Base-by-base conservation (phyloP, 2,113 vertebrate genomes). In the Coregonus clupeaformis region DNA sequence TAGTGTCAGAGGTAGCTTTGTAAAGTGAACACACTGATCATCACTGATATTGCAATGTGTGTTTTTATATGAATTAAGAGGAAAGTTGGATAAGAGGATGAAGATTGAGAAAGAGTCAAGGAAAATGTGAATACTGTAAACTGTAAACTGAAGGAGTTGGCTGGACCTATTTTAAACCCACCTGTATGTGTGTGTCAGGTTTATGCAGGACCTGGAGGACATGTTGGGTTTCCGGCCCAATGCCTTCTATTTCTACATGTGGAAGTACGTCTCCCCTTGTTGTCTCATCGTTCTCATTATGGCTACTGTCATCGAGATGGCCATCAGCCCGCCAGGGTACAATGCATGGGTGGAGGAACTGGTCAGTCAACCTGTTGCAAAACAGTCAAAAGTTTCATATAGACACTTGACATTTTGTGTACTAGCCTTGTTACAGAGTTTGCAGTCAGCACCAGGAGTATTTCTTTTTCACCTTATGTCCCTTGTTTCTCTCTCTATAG, bases 171-270 rank as follows among this genome's bases (percentile, higher is more conserved):
- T 20, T 59, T 22, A 11, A 60, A 60, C 5, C n/a, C n/a, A 24
- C 4, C 49, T 45, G 6, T 77, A n/a, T n/a, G 12, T 49, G 59
- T 16, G 64, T 45, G 1, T 74, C 92, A 99, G 98, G 89, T 99
- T 99, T 92, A 96, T 98, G 95, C 96, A 98, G 90, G 98, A 99
- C 77, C 91, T 99, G 88, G 98, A 97, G 0, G 98, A 99, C 74
- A 99, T 99, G 98, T 80, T 99, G 89, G 98, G 98, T 25, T 99
- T 99, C 87, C 89, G 92, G 52, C 98, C 98, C 0, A 94, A 85
- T 55, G 84, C 82, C 7, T 94, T 95, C 83, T 99, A 99, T 77
- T 98, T 96, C 92, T 99, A 99, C 91, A 86, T 97, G 89, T 99
- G 98, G 98, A 98, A 98, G 89, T 99, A 98, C 0, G 93, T 99